These are phyloP conservation scores for Hydroisotoma schaefferi DNA, from an alignment of 2,888 invertebrate species.

Conservation along the genomic window DNA sequence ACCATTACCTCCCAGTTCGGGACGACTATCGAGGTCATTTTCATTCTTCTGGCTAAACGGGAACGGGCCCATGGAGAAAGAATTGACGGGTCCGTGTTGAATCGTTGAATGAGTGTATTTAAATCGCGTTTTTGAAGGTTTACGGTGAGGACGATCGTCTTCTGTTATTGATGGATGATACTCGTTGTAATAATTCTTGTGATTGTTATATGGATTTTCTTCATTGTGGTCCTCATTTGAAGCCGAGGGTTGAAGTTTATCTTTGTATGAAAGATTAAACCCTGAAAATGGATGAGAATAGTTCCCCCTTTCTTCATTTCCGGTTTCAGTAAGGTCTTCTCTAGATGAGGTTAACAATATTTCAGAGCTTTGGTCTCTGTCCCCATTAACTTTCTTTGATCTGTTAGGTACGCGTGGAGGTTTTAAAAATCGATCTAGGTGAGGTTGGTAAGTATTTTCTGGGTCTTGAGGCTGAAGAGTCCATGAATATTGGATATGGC, in stretches of 20 bases:
- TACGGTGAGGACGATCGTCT: neutral
- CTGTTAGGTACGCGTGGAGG: constrained; percentile 10
- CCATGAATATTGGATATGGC: neutral
- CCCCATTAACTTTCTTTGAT: too few relatives aligned
- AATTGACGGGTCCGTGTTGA: too few relatives aligned
- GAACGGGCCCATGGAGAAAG: too few relatives aligned
- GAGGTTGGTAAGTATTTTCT: constrained; percentile 23
- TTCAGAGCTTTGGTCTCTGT: too few relatives aligned
- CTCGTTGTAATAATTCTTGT: neutral
- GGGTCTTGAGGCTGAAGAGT: constrained; percentile 11
- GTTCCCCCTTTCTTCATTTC: neutral
- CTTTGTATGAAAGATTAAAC: neutral
- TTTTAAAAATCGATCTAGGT: constrained; percentile 14
- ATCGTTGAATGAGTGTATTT: neutral
- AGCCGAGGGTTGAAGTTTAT: neutral
- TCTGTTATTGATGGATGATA: neutral
- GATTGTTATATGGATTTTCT: neutral
- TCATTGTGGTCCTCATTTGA: neutral
- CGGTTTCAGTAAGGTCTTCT: neutral
- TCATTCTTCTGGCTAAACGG: too few relatives aligned
- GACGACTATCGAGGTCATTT: too few relatives aligned
- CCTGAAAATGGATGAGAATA: neutral
- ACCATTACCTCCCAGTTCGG: too few relatives aligned
- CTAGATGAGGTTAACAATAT: too few relatives aligned
- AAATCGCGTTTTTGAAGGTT: neutral